Percentiles rank a stretch among this genome's conserved stretches.
Evolutionary conservation across 2,113 vertebrate genomes (phyloP).

Genomic region (Mastomys natalensis): DNA sequence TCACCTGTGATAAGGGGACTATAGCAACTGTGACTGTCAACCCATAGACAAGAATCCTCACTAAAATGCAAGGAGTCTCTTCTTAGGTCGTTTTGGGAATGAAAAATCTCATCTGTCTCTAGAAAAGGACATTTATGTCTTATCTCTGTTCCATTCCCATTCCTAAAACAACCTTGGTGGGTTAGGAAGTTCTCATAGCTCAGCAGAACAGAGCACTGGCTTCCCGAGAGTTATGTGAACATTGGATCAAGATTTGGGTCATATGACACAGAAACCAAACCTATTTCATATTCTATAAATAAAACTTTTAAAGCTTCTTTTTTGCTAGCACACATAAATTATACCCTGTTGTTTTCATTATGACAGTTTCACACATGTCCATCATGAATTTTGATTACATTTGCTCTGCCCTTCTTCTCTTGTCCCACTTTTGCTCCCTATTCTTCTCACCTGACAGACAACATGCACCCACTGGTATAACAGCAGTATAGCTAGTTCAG

Average conservation of each 20-base stretch:
- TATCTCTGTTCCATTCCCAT: not conserved
- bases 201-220: not conserved
- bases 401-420: not conserved
- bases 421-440: too few relatives aligned
- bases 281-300: not conserved
- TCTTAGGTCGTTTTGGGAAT: too few relatives aligned
- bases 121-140: not conserved
- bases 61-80: not conserved
- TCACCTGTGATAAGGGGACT: not conserved
- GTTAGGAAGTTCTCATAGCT: not conserved
- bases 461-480: not conserved
- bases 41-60: too few relatives aligned
- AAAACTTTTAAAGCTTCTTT: not conserved
- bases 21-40: too few relatives aligned
- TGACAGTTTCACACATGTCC: not conserved
- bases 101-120: not conserved
- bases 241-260: not conserved
- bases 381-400: not conserved
- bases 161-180: not conserved
- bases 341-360: not conserved
- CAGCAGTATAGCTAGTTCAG: too few relatives aligned
- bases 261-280: not conserved
- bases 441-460: not conserved
- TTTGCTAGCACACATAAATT: not conserved
- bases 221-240: not conserved